Base-by-base conservation (phyloP, 2,888 invertebrate genomes). In the Endotricha flammealis region DNA sequence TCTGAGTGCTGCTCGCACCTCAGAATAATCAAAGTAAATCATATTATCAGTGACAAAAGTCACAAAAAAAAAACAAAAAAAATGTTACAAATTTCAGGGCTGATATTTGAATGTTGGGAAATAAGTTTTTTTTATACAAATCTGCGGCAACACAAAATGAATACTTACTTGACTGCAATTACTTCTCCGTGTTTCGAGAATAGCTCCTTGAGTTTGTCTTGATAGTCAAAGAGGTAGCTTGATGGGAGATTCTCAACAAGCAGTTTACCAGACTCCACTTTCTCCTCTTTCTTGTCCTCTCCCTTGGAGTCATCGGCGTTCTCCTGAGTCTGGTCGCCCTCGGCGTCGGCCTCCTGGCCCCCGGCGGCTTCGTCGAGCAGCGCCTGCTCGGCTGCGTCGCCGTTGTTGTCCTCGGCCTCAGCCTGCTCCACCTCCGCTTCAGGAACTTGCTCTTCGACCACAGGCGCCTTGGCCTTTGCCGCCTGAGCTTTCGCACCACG, bases 101-200 rank as follows among this genome's bases (percentile, higher is more conserved):
- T 82, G 82, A 85, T 82, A 85, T 85, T 85, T 85, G 85, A 85
- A 85, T 85, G 85, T 85, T 81, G 73, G 62, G 63, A 73, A 67
- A 53, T 58, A 55, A 32, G 54, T 53, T 48, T 57, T 47, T 45
- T 57, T 41, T 42, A 52, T 34, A 41, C 38, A 23, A 40, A 9
- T 38, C 25, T 30, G 43, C 23, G 5, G 16, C 32, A 29, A 24
- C 29, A 29, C 14, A 34, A 33, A 16, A 17, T 11, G 5, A 14
- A 30, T 54, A 73, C 86, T 85, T 46, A 86, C 86, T 83, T 86
- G 47, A 86, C 73, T 17, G 58, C 55, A 52, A 53, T 50, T 44
- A 86, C 64, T 66, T 86, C 86, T 48, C 86, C 86, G 37, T 86
- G 64, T 53, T 86, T 82, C 25, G 82, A 79, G 70, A 86, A 86